Evolutionary conservation across 1,140 invertebrate species (phyloP), one percentile per base, ranked within the genome.

Genomic region (Luehdorfia chinensis): DNA sequence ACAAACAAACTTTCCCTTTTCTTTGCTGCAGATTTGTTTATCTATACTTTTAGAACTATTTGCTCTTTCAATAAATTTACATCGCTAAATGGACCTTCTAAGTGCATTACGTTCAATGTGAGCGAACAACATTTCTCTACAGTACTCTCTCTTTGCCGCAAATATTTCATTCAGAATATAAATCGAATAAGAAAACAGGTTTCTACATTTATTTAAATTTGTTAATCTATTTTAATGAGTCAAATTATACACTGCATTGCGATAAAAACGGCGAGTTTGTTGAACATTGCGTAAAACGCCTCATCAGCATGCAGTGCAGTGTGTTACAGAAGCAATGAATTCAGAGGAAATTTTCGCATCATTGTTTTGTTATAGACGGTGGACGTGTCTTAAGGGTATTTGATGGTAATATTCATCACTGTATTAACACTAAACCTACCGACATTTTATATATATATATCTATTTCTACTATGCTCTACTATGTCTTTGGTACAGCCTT

Each of bases 171-270:
- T 21, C n/a, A n/a, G 19, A 21, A 21, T 21, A 21, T 21, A 21
- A 21, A 21, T 19, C 9, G 12, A n/a, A 16, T n/a, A 18, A 8
- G 1, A 30, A 30, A 30, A 11, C 9, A 21, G 2, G 7, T 33
- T 16, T 33, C 15, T 33, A 36, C 33, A 36, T 21, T 12, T 4
- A 36, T 36, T 30, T 30, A 30, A 30, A 30, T 30, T 1, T 11
- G 33, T 36, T n/a, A 36, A 36, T 36, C 33, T 12, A 21, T 36
- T 36, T 18, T 21, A 36, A 21, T 36, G 33, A 36, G 33, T 12
- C 33, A 12, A 36, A 21, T 36, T 36, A 36, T 36, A 36, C 33
- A 12, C 4, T 11, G 16, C 16, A 19, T 1, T 36, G n/a, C 32
- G 16, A 18, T 32, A 32, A 16, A 32, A 32, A 32, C 27, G 27